phyloP scores from a whole-genome alignment of 2,113 vertebrate genomes.

The Cricetomys ansorgei region DNA sequence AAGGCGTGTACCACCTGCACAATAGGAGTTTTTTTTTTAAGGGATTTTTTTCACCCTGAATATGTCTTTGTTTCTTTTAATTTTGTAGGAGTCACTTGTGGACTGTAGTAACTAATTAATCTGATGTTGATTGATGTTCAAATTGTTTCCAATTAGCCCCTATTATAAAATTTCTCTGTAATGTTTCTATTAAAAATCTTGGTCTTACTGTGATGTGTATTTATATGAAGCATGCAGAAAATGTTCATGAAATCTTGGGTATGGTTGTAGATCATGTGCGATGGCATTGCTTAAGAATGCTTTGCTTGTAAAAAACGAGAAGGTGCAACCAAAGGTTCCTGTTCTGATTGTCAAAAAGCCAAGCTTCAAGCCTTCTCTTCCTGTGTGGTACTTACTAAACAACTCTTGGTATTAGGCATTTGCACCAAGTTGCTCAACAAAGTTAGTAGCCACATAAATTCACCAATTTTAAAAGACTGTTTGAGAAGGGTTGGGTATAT shows the following conservation, averaged over 20 bases:
- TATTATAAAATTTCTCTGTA: background rate
- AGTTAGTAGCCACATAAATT: constrained; percentile 82
- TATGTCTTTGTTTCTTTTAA: no score
- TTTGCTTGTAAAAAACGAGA: constrained; percentile 88
- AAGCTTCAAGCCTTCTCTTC: constrained; percentile 81
- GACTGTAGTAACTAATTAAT: constrained; percentile 22
- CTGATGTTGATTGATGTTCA: background rate
- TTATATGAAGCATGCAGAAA: constrained; percentile 90
- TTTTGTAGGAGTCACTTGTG: no score
- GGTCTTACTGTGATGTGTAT: constrained; percentile 88
- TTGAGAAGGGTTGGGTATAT: constrained; percentile 81
- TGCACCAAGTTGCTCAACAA: constrained; percentile 86
- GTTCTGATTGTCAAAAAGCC: constrained; percentile 85
- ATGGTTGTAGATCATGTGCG: constrained; percentile 90
- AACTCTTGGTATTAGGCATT: constrained; percentile 85
- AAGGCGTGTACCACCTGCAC: no score
- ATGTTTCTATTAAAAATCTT: background rate
- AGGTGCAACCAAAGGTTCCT: constrained; percentile 88
- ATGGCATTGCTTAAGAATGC: constrained; percentile 87
- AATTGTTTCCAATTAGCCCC: background rate
- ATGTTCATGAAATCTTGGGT: constrained; percentile 87
- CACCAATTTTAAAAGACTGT: constrained; percentile 82
- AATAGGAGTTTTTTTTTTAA: no score
- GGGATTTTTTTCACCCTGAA: no score
- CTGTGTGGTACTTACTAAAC: constrained; percentile 76